A percentile compares a stretch with the other conserved stretches of the same genome.
phyloP scores from a whole-genome alignment of 2,113 vertebrate genomes.

The Spizaetus ornatus region DNA sequence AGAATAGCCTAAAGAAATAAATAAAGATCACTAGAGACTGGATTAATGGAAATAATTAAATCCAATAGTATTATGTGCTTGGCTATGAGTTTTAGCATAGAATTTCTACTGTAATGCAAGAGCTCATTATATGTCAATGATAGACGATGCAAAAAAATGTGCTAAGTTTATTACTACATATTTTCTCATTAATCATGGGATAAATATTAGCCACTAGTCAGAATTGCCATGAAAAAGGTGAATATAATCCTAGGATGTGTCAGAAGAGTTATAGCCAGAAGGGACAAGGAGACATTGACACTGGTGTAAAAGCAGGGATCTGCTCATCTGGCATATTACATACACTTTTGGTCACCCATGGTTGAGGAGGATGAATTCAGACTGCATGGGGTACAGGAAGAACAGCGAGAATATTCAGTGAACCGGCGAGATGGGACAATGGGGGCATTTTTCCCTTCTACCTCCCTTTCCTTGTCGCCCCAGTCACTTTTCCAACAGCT shows the following conservation, averaged over 20 bases:
- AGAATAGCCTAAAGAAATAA: neutral
- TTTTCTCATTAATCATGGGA: neutral
- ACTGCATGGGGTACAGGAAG: neutral
- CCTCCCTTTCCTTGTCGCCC: neutral
- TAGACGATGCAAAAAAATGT: neutral
- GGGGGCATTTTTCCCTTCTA: neutral
- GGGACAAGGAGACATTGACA: neutral
- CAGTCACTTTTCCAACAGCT: neutral
- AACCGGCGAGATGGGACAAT: neutral
- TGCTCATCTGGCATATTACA: neutral
- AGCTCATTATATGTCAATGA: neutral
- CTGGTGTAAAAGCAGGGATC: fast-evolving
- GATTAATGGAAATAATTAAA: neutral
- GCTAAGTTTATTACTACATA: neutral
- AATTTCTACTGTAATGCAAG: neutral
- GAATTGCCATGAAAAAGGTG: neutral
- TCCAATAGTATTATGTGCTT: neutral
- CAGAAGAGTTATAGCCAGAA: neutral
- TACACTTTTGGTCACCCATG: neutral
- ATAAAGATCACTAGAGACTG: neutral
- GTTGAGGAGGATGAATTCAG: neutral
- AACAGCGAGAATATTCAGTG: neutral
- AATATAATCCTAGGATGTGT: neutral
- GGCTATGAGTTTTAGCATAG: neutral
- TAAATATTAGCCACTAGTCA: neutral